A percentile compares a stretch with the other conserved stretches of the same genome.
phyloP scores from a whole-genome alignment of 2,113 vertebrate genomes.

The Tyrannus savana region DNA sequence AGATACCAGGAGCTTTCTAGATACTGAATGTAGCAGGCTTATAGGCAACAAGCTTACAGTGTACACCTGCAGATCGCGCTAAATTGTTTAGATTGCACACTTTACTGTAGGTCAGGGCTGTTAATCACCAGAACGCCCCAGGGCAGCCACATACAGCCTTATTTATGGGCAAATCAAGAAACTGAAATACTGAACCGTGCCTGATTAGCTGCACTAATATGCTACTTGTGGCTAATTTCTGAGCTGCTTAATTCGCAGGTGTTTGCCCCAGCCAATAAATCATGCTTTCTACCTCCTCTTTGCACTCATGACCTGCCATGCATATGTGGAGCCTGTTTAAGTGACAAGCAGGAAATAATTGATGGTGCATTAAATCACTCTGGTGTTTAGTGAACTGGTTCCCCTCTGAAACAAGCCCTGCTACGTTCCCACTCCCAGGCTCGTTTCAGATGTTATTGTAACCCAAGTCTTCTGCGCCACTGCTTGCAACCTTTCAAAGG shows the following conservation, averaged over 20 bases:
- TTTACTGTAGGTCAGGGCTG: slow-evolving; percentile 90
- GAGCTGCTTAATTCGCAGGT: slow-evolving; percentile 92
- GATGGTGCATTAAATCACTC: slow-evolving; percentile 86
- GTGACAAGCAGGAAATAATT: slow-evolving; percentile 89
- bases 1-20: background rate
- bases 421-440: slow-evolving; percentile 76
- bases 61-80: slow-evolving; percentile 60
- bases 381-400: slow-evolving; percentile 76
- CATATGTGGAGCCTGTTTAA: slow-evolving; percentile 91
- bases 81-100: slow-evolving; percentile 75
- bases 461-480: slow-evolving; percentile 76
- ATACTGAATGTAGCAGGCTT: background rate
- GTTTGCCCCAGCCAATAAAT: slow-evolving; percentile 90
- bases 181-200: slow-evolving; percentile 89
- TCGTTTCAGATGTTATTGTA: slow-evolving; percentile 86
- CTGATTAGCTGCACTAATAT: slow-evolving; percentile 97
- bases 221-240: slow-evolving; percentile 99
- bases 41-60: slow-evolving; percentile 33
- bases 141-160: slow-evolving; percentile 85
- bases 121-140: slow-evolving; percentile 88
- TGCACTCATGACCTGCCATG: slow-evolving; percentile 75
- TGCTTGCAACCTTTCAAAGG: slow-evolving; percentile 77
- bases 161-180: slow-evolving; percentile 96
- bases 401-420: slow-evolving; percentile 69
- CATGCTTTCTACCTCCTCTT: slow-evolving; percentile 73